Conservation (phyloP, 1,140 invertebrate genomes). For the Procambarus clarkii region DNA sequence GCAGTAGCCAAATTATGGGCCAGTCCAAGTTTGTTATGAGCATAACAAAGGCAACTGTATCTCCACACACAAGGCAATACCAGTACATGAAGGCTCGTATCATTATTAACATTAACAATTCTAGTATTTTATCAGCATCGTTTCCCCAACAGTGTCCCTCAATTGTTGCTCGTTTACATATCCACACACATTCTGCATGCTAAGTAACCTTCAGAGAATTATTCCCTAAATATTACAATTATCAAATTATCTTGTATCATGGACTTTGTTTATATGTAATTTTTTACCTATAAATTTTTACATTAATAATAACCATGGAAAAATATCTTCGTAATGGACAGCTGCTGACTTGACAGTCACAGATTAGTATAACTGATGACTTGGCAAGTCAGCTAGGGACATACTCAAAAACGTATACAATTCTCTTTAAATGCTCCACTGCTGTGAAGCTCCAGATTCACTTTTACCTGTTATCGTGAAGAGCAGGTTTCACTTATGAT, state of each 20-base stretch:
- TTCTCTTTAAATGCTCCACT: not conserved
- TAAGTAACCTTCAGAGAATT: not conserved
- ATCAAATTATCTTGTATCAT: not conserved
- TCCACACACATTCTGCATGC: not conserved
- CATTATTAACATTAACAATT: not conserved
- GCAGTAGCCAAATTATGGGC: not conserved
- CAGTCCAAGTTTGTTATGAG: not conserved
- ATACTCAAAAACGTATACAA: not conserved
- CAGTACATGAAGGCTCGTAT: not conserved
- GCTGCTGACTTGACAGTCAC: not conserved
- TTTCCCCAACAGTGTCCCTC: not conserved
- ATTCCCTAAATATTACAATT: not conserved
- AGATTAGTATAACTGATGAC: not conserved
- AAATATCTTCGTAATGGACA: not conserved
- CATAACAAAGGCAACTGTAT: conserved; percentile 6
- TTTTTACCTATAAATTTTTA: not conserved
- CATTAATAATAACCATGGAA: not conserved
- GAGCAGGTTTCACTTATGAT: not conserved
- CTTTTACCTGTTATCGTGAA: not conserved
- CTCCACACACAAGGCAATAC: conserved; percentile 9
- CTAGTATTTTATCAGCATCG: not conserved
- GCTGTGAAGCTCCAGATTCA: not conserved
- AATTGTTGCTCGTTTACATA: not conserved
- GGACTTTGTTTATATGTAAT: not conserved
- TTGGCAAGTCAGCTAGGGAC: not conserved